Conservation (phyloP, 2,888 invertebrate species). For the Physocephala rufipes region DNA sequence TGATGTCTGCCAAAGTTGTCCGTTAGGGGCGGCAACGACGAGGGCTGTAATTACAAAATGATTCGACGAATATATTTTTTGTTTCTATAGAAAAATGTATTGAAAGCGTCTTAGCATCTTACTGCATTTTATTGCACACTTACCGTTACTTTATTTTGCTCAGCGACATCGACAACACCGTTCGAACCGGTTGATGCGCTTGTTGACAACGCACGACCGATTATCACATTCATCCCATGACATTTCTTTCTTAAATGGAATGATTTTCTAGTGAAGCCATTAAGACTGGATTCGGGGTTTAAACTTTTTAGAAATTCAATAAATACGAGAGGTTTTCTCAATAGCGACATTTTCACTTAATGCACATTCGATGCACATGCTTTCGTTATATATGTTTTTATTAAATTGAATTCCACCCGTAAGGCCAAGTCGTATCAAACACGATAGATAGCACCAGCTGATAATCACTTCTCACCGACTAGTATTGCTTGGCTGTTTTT, state of each 20-base stretch:
- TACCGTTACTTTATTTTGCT: not conserved
- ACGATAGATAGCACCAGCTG: too few species aligned
- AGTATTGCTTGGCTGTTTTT: too few species aligned
- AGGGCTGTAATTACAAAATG: slow-evolving; percentile 28
- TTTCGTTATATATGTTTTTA: not conserved
- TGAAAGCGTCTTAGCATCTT: not conserved
- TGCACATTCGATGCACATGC: not conserved
- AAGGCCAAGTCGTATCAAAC: too few species aligned
- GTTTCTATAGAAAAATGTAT: not conserved
- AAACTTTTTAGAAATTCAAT: not conserved
- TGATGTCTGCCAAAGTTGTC: slow-evolving; percentile 91
- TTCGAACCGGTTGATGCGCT: not conserved
- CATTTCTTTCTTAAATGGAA: not conserved
- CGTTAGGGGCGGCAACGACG: slow-evolving; percentile 67
- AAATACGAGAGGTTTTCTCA: slow-evolving; percentile 4
- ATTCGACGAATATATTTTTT: too few species aligned
- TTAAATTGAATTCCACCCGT: too few species aligned
- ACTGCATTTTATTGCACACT: not conserved
- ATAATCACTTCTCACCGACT: too few species aligned
- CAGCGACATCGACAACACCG: not conserved
- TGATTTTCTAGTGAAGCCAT: not conserved
- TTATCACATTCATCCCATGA: not conserved
- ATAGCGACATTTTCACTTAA: not conserved
- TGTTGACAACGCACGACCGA: too few species aligned
- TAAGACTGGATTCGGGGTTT: not conserved